Evolutionary conservation across 2,113 vertebrate genomes (phyloP), one percentile per base, ranked within the genome.

Genomic region (Otolemur garnettii): DNA sequence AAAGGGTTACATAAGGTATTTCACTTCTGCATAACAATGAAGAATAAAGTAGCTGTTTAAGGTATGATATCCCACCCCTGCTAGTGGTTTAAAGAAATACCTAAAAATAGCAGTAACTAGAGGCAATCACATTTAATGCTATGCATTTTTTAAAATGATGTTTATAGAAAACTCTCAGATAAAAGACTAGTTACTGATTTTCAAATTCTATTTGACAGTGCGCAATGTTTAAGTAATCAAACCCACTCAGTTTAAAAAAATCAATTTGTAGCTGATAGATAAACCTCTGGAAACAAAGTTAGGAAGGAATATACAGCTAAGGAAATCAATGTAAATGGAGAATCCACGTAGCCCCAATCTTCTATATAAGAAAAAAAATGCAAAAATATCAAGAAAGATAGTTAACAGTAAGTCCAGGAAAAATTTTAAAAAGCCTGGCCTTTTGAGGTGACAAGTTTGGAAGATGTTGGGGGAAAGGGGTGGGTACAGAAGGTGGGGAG

Each of bases 401-500:
- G 35, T 42, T 35, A 50, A 35, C 30, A 86, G 2, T 83, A 55
- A 74, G 33, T 35, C 9, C 4, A 69, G n/a, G 18, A 66, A 72
- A 83, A 21, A 55, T n/a, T 33, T 9, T 38, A 3, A 79, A 78
- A 78, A 78, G 7, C 10, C 2, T 62, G 3, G 50, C 14, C 10
- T 93, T 21, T 45, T 82, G 3, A 19, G 15, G n/a, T 89, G 14
- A 1, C 33, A 10, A 8, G 10, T 45, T 3, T 7, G 55, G 11
- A 45, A 72, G 17, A 1, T n/a, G 4, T 55, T 50, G 0, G 12
- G 28, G 19, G 0, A 30, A 26, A 5, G 10, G 17, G 22, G 3
- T 55, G 6, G 6, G 9, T 17, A 11, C 7, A 26, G 4, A 2
- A 38, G 55, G 13, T 59, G 11, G 68, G 6, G n/a, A 0, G 2